phyloP scores from a whole-genome alignment of 2,888 invertebrate genomes.

The Troides helena region DNA sequence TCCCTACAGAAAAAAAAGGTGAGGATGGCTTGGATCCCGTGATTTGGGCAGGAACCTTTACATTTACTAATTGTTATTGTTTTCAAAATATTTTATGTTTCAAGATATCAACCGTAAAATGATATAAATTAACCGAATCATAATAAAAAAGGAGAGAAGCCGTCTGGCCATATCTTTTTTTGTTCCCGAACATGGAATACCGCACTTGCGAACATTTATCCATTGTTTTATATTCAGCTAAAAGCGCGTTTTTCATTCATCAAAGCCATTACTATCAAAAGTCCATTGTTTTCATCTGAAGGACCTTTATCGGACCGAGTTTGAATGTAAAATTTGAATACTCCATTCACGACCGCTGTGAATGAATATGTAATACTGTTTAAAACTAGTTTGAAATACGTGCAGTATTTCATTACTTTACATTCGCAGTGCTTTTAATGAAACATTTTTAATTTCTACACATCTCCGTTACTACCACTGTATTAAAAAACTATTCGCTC shows the following conservation, averaged over 20 bases:
- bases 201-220: constrained; percentile 21
- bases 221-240: constrained; percentile 28
- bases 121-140: background rate
- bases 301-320: constrained; percentile 29
- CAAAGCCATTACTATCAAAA: constrained; percentile 29
- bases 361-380: constrained; percentile 27
- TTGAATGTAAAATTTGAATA: constrained; percentile 26
- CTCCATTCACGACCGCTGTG: constrained; percentile 22
- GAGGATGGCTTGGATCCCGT: too few relatives aligned
- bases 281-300: constrained; percentile 29
- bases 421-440: constrained; percentile 16
- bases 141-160: constrained; percentile 6
- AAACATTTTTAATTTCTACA: constrained; percentile 21
- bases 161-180: constrained; percentile 21
- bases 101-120: background rate
- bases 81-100: background rate
- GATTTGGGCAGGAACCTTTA: background rate
- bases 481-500: constrained; percentile 8
- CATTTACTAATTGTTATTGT: background rate
- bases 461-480: constrained; percentile 13
- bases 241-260: constrained; percentile 29
- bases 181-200: constrained; percentile 17
- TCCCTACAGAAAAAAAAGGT: too few relatives aligned
- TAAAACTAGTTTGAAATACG: constrained; percentile 19
- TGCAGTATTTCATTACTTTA: constrained; percentile 25